These are phyloP conservation scores for Epizoanthus rinbou DNA, from an alignment of 92 coral and sea anemone species.

Conservation along the genomic window DNA sequence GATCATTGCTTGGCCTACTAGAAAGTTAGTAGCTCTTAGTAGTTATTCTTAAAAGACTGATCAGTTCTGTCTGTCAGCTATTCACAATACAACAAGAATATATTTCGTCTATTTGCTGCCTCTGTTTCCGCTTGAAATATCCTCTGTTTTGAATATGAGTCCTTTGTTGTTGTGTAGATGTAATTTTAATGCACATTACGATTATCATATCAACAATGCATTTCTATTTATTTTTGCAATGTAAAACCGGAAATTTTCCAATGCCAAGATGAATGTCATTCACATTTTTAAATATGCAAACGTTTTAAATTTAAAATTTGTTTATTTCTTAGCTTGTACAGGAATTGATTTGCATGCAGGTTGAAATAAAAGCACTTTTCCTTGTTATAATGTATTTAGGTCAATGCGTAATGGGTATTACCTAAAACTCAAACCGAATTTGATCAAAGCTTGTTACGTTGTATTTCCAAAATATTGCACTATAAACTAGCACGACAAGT, in stretches of 20 bases:
- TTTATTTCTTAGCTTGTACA: background rate
- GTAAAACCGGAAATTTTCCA: background rate
- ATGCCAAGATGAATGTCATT: background rate
- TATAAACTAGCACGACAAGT: too few species aligned
- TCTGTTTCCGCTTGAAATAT: slow-evolving; percentile 8
- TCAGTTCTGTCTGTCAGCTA: too few species aligned
- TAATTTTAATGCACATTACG: background rate
- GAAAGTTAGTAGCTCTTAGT: too few species aligned
- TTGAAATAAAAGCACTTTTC: background rate
- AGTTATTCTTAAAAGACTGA: too few species aligned
- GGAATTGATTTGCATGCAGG: background rate
- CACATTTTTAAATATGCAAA: background rate
- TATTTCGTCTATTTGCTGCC: background rate
- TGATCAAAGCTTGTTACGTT: too few species aligned
- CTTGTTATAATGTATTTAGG: too few species aligned
- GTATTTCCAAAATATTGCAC: too few species aligned
- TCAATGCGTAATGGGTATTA: too few species aligned
- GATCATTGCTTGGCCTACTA: too few species aligned
- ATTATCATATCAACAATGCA: slow-evolving; percentile 2
- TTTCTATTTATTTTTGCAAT: background rate
- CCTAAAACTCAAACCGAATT: too few species aligned
- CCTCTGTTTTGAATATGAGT: slow-evolving; percentile 24
- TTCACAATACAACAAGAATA: background rate
- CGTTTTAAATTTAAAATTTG: background rate
- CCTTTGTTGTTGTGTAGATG: background rate